Conservation (phyloP, 2,797 vertebrate genomes). For the Anniella stebbinsi region DNA sequence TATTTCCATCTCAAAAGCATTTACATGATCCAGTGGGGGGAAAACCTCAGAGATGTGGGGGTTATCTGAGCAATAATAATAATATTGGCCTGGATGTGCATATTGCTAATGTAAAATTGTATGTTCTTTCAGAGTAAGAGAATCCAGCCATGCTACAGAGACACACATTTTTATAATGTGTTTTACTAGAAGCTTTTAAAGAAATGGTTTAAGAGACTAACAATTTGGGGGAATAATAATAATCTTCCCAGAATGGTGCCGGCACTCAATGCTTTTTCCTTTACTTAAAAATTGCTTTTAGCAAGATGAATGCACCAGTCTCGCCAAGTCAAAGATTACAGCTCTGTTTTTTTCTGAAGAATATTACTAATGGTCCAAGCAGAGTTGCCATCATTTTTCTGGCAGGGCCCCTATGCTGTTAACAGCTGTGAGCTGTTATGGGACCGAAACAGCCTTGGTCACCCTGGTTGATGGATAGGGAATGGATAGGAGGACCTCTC, state of each 20-base stretch:
- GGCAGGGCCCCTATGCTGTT: background rate
- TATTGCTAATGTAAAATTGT: background rate
- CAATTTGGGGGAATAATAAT: slow-evolving; percentile 36
- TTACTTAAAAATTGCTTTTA: slow-evolving; percentile 14
- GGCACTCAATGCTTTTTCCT: slow-evolving; percentile 45
- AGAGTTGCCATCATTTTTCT: background rate
- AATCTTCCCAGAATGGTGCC: slow-evolving; percentile 48
- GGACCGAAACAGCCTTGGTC: no score
- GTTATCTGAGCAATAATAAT: background rate
- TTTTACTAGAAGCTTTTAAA: slow-evolving; percentile 38
- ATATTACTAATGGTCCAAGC: slow-evolving; percentile 37
- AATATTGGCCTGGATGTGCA: background rate
- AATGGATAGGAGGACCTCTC: no score
- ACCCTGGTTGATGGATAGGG: no score
- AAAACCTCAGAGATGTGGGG: fast-evolving
- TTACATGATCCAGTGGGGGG: background rate
- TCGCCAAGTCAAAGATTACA: slow-evolving; percentile 35
- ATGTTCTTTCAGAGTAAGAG: background rate
- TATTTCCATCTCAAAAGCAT: background rate
- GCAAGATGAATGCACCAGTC: slow-evolving; percentile 48
- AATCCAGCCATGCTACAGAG: slow-evolving; percentile 47
- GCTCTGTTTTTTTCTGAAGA: slow-evolving; percentile 48
- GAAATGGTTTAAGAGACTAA: slow-evolving; percentile 36
- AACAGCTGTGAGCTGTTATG: no score
- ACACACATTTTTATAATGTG: slow-evolving; percentile 29